Base-by-base conservation (phyloP, 2,113 vertebrate species). In the Gnathonemus echidnorhynchus region DNA sequence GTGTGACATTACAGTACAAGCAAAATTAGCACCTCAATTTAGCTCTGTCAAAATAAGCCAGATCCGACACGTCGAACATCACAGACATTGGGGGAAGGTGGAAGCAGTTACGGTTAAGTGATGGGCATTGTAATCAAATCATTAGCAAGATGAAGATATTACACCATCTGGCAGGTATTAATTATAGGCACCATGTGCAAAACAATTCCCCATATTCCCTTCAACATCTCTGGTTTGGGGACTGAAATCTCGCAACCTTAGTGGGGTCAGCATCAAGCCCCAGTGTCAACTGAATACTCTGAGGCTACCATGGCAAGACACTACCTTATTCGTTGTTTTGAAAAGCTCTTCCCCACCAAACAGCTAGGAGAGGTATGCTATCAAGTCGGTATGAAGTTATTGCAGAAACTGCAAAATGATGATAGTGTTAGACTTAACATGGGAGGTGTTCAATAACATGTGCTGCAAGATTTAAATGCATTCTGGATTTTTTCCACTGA, bases 21-120 rank as follows among this genome's bases (percentile, higher is more conserved):
- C 49, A 56, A 48, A 87, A 87, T 87, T 56, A 87, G 39, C 86
- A 53, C 50, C 50, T 87, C 46, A 56, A 56, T 87, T 87, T 53
- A 50, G n/a, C n/a, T 52, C 50, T 19, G 48, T 17, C 31, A 39
- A 31, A 27, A 56, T 24, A n/a, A 87, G 27, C 50, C 50, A 48
- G 86, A 87, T 49, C 1, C n/a, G 13, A 87, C 8, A 39, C 86
- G 17, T 39, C 15, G 17, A 87, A 87, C 27, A 87, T 87, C 49
- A 27, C 46, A 52, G 49, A 56, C n/a, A 17, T 8, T 39, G 27
- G 31, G 49, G 50, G 49, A 87, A 87, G 31, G 49, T 87, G 50
- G 50, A 52, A 31, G 49, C 27, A 27, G 31, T 9, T 19, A 27
- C 15, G 6, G 86, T 31, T 52, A 48, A 87, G 86, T n/a, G 49